These are phyloP conservation scores for Antheraea yamamai DNA, from an alignment of 2,888 invertebrate species.

Conservation along the genomic window DNA sequence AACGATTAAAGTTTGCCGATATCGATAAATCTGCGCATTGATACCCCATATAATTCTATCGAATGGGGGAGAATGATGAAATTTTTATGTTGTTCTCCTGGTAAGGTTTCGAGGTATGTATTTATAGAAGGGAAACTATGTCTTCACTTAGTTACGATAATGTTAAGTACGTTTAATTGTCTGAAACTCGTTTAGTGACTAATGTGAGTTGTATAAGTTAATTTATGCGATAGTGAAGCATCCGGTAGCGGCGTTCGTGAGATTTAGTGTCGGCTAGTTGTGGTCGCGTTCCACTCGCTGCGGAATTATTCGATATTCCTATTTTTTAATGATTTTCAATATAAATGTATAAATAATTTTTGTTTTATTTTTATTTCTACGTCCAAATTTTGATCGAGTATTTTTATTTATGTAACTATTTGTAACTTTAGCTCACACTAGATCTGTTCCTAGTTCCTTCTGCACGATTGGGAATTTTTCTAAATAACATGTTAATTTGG, in stretches of 20 bases:
- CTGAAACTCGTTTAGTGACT: conserved; percentile 22
- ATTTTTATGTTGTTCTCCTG: not conserved
- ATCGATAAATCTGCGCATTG: not conserved
- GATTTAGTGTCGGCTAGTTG: conserved; percentile 23
- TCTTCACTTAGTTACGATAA: conserved; percentile 35
- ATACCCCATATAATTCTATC: not conserved
- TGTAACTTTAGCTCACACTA: not conserved
- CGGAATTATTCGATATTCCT: conserved; percentile 10
- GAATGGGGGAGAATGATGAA: not conserved
- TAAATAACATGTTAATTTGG: no score
- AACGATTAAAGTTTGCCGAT: not conserved
- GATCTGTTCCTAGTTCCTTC: not conserved
- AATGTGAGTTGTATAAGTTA: conserved; percentile 32
- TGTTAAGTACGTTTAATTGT: conserved; percentile 31
- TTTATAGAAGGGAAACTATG: conserved; percentile 13
- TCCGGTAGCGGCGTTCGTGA: conserved; percentile 22
- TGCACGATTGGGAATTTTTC: not conserved
- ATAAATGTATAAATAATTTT: conserved; percentile 2
- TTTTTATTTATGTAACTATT: not conserved
- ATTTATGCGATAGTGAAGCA: conserved; percentile 17
- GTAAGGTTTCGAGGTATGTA: not conserved
- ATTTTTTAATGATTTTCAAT: conserved; percentile 8
- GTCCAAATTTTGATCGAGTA: not conserved
- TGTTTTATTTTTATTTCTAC: conserved; percentile 4
- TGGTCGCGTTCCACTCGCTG: conserved; percentile 8